Percentiles rank a stretch among this genome's conserved stretches.
These are phyloP conservation scores for Malacosoma neustria DNA, from an alignment of 2,888 invertebrate genomes.

Conservation along the genomic window DNA sequence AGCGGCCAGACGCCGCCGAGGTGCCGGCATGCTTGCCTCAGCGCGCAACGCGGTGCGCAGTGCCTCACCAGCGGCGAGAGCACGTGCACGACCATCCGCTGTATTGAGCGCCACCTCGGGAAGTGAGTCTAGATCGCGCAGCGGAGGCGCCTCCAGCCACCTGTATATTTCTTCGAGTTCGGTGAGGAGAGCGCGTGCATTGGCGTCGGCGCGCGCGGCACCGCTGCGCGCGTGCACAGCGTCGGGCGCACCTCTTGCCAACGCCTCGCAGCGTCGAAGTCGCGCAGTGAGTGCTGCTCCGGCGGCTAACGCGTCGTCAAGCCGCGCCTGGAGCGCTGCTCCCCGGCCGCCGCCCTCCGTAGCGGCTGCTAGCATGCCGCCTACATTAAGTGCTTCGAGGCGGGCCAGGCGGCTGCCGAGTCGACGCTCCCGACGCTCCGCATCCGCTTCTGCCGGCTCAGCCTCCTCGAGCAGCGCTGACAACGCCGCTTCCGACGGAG, in stretches of 20 bases:
- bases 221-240: constrained; percentile 36
- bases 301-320: constrained; percentile 71
- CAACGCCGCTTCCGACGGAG: constrained; percentile 83
- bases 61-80: constrained; percentile 34
- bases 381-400: constrained; percentile 79
- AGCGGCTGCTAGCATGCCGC: constrained; percentile 81
- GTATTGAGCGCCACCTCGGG: constrained; percentile 39
- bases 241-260: constrained; percentile 71
- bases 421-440: constrained; percentile 79
- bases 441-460: constrained; percentile 87
- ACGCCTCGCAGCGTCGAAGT: constrained; percentile 70
- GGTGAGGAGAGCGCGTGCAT: constrained; percentile 85
- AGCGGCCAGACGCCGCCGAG: constrained; percentile 37
- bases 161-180: constrained; percentile 79
- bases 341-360: constrained; percentile 87
- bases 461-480: constrained; percentile 84
- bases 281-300: constrained; percentile 41
- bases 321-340: constrained; percentile 77
- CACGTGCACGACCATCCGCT: constrained; percentile 40
- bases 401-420: constrained; percentile 90
- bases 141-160: constrained; percentile 52
- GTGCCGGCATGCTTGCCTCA: constrained; percentile 19
- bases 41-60: constrained; percentile 27
- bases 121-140: constrained; percentile 41
- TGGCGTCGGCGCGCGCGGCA: constrained; percentile 81